Evolutionary conservation across 2,797 vertebrate species (phyloP).

Genomic region (Kryptolebias ocellatus): DNA sequence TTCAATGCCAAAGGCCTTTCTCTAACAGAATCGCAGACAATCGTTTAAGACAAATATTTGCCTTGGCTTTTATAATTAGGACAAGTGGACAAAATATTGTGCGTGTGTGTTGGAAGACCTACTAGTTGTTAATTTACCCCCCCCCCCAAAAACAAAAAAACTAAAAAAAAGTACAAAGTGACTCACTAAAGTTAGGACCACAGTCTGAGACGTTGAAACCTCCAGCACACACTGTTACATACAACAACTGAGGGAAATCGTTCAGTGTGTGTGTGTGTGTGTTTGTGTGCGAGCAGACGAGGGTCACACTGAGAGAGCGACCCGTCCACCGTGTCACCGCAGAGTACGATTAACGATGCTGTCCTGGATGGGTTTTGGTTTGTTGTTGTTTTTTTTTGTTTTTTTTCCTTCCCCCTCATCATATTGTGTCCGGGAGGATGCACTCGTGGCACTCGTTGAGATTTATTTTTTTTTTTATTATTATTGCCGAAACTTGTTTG

Average conservation of each 20-base stretch:
- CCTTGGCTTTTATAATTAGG: slow-evolving; percentile 36
- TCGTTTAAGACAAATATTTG: slow-evolving; percentile 21
- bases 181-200: no score
- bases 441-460: slow-evolving; percentile 1
- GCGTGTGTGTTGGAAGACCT: not conserved
- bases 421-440: slow-evolving; percentile 77
- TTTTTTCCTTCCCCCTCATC: slow-evolving; percentile 42
- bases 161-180: not conserved
- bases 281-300: slow-evolving; percentile 2
- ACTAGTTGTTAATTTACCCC: not conserved
- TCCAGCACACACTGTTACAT: slow-evolving; percentile 38
- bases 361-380: no score
- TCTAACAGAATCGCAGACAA: not conserved
- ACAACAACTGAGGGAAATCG: slow-evolving; percentile 58
- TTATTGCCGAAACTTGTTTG: slow-evolving; percentile 21
- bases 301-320: no score
- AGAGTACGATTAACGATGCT: slow-evolving; percentile 37
- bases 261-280: slow-evolving; percentile 20
- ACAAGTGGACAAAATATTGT: slow-evolving; percentile 11
- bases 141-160: no score
- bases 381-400: slow-evolving; percentile 33
- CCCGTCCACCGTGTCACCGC: no score
- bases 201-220: not conserved
- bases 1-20: slow-evolving; percentile 14
- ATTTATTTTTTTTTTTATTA: slow-evolving; percentile 50